Evolutionary conservation across 2,113 vertebrate genomes (phyloP).

Genomic region (Gymnarchus niloticus): DNA sequence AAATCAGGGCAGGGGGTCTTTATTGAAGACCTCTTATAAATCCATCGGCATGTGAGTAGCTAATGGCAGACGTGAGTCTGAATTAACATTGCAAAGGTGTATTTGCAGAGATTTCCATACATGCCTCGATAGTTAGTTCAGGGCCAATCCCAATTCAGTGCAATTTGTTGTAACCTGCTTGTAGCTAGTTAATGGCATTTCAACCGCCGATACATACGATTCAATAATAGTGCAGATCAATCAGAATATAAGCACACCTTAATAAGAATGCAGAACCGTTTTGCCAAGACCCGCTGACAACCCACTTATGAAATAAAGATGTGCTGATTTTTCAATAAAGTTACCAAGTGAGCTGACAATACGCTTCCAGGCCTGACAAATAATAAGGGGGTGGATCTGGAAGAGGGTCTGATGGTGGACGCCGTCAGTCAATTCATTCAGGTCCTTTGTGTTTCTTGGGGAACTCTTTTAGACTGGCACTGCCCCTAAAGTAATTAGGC

Average conservation of each 20-base stretch:
- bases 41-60: background rate
- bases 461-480: conserved; percentile 30
- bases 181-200: background rate
- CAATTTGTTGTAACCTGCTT: background rate
- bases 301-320: conserved; percentile 41
- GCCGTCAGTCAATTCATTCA: conserved; percentile 37
- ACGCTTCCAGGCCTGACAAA: conserved; percentile 41
- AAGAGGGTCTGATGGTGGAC: conserved; percentile 21
- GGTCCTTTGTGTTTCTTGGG: conserved; percentile 34
- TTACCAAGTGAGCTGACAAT: conserved; percentile 43
- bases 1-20: background rate
- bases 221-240: background rate
- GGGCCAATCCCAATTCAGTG: background rate
- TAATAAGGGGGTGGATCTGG: conserved; percentile 31
- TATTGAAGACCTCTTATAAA: background rate
- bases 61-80: background rate
- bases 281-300: background rate
- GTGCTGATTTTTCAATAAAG: conserved; percentile 34
- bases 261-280: background rate
- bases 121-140: background rate
- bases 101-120: background rate
- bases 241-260: background rate
- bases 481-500: conserved; percentile 49
- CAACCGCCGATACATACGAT: background rate
- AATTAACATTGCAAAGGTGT: background rate